Evolutionary conservation across 2,797 vertebrate genomes (phyloP).

Genomic region (Sorex maritimensis): DNA sequence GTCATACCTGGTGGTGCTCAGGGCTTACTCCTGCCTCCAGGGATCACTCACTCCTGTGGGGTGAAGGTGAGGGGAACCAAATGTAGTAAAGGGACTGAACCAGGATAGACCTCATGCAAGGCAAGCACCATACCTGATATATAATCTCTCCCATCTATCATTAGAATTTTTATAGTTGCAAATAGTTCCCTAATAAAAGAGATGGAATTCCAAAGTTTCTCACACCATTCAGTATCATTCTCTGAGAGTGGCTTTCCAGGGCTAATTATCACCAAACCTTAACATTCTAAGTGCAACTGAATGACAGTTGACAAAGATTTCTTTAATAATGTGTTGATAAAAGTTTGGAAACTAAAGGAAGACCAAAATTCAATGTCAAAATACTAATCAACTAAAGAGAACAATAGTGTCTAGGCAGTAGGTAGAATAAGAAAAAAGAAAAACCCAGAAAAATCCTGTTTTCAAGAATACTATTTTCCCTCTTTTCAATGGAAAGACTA

Average conservation of each 20-base stretch:
- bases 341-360: conserved; percentile 27
- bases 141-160: not conserved
- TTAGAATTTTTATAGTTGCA: conserved; percentile 10
- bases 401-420: not conserved
- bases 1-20: no score
- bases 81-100: no score
- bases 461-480: conserved; percentile 3
- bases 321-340: conserved; percentile 50
- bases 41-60: no score
- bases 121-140: no score
- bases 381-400: not conserved
- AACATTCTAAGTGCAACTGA: conserved; percentile 38
- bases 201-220: not conserved
- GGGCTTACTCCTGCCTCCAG: no score
- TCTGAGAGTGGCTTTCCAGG: conserved; percentile 8
- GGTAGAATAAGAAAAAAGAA: not conserved
- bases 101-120: no score
- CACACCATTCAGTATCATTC: not conserved
- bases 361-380: conserved; percentile 41
- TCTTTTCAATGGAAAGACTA: conserved; percentile 24
- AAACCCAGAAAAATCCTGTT: not conserved
- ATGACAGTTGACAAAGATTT: not conserved
- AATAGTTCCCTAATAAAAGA: conserved; percentile 20
- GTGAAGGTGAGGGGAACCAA: no score
- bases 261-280: not conserved